phyloP scores from a whole-genome alignment of 2,113 vertebrate genomes.

The Glareola pratincola region DNA sequence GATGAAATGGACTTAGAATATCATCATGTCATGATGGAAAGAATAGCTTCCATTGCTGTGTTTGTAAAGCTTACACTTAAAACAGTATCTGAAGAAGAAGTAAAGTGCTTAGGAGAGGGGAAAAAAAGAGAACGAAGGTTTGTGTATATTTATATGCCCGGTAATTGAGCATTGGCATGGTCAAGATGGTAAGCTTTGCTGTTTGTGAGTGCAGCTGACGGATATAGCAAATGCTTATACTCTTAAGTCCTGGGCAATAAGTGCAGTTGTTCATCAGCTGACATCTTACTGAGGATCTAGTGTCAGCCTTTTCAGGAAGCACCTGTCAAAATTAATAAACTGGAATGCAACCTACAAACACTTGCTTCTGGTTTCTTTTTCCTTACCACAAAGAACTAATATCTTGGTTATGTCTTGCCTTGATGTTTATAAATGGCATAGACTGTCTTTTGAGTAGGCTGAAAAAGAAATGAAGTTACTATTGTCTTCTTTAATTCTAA shows the following conservation, averaged over 20 bases:
- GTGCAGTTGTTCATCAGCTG: constrained; percentile 70
- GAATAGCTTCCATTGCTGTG: not conserved
- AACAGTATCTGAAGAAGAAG: not conserved
- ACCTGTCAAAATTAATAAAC: constrained; percentile 59
- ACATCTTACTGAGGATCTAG: constrained; percentile 38
- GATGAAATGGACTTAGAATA: not conserved
- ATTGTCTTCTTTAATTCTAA: not conserved
- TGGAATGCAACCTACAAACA: constrained; percentile 46
- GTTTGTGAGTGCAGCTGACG: not conserved
- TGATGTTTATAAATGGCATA: not conserved
- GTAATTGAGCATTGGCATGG: not conserved
- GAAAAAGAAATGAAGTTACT: not conserved
- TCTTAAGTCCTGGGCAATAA: not conserved
- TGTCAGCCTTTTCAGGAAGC: constrained; percentile 63
- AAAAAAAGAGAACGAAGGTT: not conserved
- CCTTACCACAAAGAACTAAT: not conserved
- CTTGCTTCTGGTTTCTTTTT: constrained; percentile 55
- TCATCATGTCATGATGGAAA: not conserved
- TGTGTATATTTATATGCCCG: not conserved
- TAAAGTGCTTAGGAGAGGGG: not conserved
- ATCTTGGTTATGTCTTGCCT: not conserved
- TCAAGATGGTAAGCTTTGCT: not conserved
- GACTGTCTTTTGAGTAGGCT: not conserved
- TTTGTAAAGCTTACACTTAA: not conserved
- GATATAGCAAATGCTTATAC: constrained; percentile 21